Percentiles rank a stretch among this genome's conserved stretches.
These are phyloP conservation scores for Microhierax caerulescens DNA, from an alignment of 2,797 vertebrate genomes.

Conservation along the genomic window DNA sequence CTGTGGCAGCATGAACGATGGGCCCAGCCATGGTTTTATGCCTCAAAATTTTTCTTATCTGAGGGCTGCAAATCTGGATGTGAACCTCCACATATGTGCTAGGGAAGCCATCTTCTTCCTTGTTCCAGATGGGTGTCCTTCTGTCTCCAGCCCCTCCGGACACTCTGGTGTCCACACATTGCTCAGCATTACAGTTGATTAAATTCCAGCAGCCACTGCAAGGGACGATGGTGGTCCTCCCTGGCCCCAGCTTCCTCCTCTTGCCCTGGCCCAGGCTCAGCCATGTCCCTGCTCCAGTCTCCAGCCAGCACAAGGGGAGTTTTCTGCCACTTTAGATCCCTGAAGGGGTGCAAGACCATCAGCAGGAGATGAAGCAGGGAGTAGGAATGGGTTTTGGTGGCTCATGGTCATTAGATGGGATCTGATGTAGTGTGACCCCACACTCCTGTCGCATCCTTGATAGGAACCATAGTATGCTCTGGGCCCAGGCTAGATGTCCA, in stretches of 20 bases:
- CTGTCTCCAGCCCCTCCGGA: background rate
- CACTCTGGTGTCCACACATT: background rate
- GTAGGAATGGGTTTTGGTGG: background rate
- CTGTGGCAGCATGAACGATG: background rate
- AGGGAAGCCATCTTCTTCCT: background rate
- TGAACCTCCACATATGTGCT: background rate
- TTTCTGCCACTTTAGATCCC: background rate
- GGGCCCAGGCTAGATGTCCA: background rate
- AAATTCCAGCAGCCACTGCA: background rate
- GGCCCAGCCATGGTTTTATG: background rate
- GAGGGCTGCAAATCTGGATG: background rate
- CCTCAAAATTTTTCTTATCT: background rate
- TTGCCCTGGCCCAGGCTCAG: background rate
- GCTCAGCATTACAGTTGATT: background rate
- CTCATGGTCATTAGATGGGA: background rate
- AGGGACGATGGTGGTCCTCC: accelerated
- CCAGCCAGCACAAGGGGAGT: background rate
- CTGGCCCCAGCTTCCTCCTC: background rate
- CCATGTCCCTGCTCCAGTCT: background rate
- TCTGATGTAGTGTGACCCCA: background rate
- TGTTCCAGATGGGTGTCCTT: background rate
- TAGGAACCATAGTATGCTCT: background rate
- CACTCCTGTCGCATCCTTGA: background rate
- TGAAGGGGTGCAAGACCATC: background rate
- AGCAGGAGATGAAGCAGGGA: background rate